Evolutionary conservation across 2,797 vertebrate genomes (phyloP), one percentile per base, ranked within the genome.

Genomic region (Coilia nasus): DNA sequence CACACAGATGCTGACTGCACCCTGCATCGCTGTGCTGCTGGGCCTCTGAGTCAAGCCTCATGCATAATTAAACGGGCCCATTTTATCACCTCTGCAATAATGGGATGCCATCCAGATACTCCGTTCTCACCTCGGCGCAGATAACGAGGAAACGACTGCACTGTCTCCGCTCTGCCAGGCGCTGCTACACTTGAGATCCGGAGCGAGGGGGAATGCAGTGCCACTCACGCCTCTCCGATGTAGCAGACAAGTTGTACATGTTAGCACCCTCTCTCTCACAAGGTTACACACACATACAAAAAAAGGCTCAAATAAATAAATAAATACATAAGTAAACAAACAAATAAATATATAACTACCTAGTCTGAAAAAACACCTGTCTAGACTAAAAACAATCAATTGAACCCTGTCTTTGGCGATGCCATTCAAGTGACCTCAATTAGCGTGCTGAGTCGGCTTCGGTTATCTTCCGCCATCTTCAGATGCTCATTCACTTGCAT

Each of bases 401-500:
- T 31, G 57, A 81, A 62, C 25, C 35, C 54, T 9, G 2, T 54
- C 7, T 81, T 81, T 21, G 15, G 83, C 17, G 25, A 62, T 81
- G 67, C 28, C 28, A 15, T 81, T 81, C 23, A 62, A 78, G 81
- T 46, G 28, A 57, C 81, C 81, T 25, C 57, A 54, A 28, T 54
- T 64, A 83, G 25, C n/a, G 44, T 28, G 28, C 56, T 25, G 14
- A 80, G 17, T 60, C 35, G 31, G 64, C 28, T 86, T 83, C 35
- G 44, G 44, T 31, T 54, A 83, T 81, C 59, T 84, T n/a, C 50
- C 50, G 50, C 46, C 54, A 83, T 81, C 67, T 84, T 86, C 1
- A 59, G 47, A 62, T 31, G 67, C 62, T 84, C 64, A 60, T 81
- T 50, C 44, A 57, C 88, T 85, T 86, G 84, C 81, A 85, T 67